Percentiles rank a stretch among this genome's conserved stretches.
Conservation (phyloP, 2,113 vertebrate genomes). For the Urocynchramus pylzowi region DNA sequence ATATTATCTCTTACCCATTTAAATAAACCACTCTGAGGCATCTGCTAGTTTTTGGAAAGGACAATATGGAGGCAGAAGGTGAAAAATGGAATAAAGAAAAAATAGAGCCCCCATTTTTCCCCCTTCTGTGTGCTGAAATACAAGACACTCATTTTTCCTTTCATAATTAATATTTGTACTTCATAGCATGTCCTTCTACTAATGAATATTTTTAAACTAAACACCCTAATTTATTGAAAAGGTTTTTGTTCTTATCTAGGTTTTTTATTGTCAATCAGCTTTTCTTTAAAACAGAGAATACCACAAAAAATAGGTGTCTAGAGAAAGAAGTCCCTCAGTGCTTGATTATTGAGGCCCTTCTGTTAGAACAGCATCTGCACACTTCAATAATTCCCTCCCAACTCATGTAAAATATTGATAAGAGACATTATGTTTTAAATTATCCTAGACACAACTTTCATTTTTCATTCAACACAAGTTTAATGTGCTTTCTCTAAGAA, state of each 20-base stretch:
- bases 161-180: neutral
- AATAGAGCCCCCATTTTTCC: neutral
- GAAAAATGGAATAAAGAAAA: neutral
- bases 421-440: neutral
- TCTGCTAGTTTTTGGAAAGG: neutral
- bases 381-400: neutral
- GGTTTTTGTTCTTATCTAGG: neutral
- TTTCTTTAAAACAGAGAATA: neutral
- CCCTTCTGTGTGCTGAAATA: neutral
- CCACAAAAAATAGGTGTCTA: neutral
- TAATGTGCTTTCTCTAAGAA: neutral
- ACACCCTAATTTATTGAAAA: neutral
- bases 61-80: neutral
- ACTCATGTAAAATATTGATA: neutral
- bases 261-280: neutral
- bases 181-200: neutral
- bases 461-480: neutral
- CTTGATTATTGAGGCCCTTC: neutral
- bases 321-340: neutral
- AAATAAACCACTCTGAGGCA: neutral
- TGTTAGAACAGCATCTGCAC: neutral
- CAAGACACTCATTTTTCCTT: neutral
- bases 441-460: neutral
- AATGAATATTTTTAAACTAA: neutral
- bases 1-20: neutral